Evolutionary conservation across 2,797 vertebrate species (phyloP), one percentile per base, ranked within the genome.

Genomic region (Siniperca obscura): DNA sequence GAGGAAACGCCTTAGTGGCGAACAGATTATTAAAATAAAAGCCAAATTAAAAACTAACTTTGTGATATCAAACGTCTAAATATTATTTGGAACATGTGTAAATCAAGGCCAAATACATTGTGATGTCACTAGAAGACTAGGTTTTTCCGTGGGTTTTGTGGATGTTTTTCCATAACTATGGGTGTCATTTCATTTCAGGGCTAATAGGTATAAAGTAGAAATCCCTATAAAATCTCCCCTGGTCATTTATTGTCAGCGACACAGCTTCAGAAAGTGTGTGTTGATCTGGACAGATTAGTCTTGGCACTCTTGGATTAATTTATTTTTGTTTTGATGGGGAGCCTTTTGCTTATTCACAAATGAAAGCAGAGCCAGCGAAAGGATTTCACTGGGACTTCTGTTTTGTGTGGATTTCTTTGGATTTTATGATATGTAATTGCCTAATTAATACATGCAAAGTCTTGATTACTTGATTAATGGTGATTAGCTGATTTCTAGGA

Each of bases 381-480:
- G 70, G 72, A 91, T 66, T 44, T 74, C 11, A 61, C 46, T 9
- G 59, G 6, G 42, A 76, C 55, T 68, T 77, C 53, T 44, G 81
- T 80, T 86, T 80, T 66, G 71, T 85, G 77, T 44, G 70, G 38
- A 73, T 89, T 85, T 88, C 55, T 53, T 46, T 67, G 66, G 75
- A 62, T 87, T 89, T 85, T 57, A 67, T 40, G 57, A 89, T 83
- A 71, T 59, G 65, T 86, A 87, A 90, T 88, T 91, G 79, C 69
- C 50, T 74, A 82, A 90, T 90, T 91, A 93, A 91, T 91, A 76
- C 85, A 89, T 88, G 91, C 85, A 81, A 83, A 85, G 85, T 87
- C 86, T 85, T 85, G 90, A 92, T 92, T 86, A 67, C 82, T 89
- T 91, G 87, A 93, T 94, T 93, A 88, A 82, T 21, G 70, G 83